Evolutionary conservation across 2,797 vertebrate species (phyloP).

Genomic region (Myripristis jacobus): DNA sequence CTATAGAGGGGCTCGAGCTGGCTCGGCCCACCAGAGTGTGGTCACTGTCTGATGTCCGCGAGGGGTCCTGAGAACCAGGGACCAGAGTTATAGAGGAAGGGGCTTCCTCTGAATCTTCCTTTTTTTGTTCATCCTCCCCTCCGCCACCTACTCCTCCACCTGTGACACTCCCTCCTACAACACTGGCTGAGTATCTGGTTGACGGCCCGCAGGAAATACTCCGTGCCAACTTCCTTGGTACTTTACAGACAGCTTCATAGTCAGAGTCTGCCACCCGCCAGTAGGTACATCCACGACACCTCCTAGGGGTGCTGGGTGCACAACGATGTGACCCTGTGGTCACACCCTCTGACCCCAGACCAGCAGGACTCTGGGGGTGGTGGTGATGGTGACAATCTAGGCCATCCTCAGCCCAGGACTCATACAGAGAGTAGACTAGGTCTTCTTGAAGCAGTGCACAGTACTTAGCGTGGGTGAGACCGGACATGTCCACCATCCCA

Average conservation of each 20-base stretch:
- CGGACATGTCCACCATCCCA: conserved; percentile 87
- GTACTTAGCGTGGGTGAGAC: conserved; percentile 87
- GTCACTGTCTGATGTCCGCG: conserved; percentile 80
- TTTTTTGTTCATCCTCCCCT: conserved; percentile 40
- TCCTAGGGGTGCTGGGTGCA: conserved; percentile 76
- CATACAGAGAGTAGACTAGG: conserved; percentile 90
- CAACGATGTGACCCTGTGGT: conserved; percentile 61
- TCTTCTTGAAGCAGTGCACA: conserved; percentile 91
- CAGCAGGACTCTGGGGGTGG: conserved; percentile 74
- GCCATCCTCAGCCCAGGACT: conserved; percentile 90
- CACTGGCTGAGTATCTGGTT: conserved; percentile 86
- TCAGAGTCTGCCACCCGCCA: conserved; percentile 91
- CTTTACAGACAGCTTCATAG: conserved; percentile 94
- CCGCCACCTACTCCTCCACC: conserved; percentile 39
- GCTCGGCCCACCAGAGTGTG: conserved; percentile 82
- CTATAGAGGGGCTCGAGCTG: conserved; percentile 88
- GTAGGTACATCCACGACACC: conserved; percentile 88
- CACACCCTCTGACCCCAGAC: conserved; percentile 67
- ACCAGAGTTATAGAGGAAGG: conserved; percentile 81
- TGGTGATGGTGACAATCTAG: conserved; percentile 81
- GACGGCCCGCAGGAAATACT: conserved; percentile 89
- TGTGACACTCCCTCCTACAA: conserved; percentile 77
- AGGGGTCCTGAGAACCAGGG: conserved; percentile 72
- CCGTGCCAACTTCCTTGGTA: conserved; percentile 91
- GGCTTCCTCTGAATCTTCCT: conserved; percentile 79